Evolutionary conservation across 2,888 invertebrate species (phyloP).

Genomic region (Melanargia galathea): DNA sequence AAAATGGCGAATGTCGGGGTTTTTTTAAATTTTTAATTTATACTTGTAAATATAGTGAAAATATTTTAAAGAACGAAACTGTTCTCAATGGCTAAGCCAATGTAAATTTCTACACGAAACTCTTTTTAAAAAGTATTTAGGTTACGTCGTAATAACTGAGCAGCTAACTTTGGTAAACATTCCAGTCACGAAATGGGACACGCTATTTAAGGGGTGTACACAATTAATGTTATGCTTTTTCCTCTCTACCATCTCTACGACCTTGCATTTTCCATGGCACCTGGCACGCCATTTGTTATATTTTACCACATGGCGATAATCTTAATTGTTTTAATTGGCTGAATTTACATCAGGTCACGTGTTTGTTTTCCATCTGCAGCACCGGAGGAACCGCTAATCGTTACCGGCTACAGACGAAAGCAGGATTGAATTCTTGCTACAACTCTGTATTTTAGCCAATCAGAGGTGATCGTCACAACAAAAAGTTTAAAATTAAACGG

Average conservation of each 20-base stretch:
- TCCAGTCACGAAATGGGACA: conserved; percentile 26
- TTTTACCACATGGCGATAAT: background rate
- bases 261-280: background rate
- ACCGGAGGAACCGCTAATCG: no score
- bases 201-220: conserved; percentile 24
- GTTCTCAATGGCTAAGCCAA: conserved; percentile 6
- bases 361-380: background rate
- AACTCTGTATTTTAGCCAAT: background rate
- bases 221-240: conserved; percentile 15
- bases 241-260: conserved; percentile 1
- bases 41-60: background rate
- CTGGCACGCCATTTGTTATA: background rate
- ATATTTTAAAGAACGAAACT: background rate
- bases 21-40: no score
- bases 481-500: no score
- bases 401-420: no score
- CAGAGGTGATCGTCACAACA: background rate
- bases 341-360: background rate
- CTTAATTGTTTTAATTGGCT: background rate
- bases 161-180: conserved; percentile 13
- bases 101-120: conserved; percentile 18
- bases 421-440: no score
- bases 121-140: conserved; percentile 19
- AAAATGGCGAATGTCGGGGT: no score
- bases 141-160: conserved; percentile 20